These are phyloP conservation scores for Tenthredo scrophulariae DNA, from an alignment of 2,888 invertebrate species.

Conservation along the genomic window DNA sequence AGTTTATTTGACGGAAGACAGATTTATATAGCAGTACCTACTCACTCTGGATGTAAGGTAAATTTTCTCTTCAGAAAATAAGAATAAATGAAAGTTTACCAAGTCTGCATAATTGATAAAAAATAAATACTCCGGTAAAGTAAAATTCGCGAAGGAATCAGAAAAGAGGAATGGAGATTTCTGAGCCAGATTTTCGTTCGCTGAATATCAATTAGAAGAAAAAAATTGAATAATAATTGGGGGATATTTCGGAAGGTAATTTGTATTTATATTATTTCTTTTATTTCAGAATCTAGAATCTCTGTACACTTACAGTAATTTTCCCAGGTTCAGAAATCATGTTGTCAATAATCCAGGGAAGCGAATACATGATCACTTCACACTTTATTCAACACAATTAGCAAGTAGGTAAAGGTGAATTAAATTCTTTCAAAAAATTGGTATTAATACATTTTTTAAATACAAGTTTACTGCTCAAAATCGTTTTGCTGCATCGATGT, in stretches of 20 bases:
- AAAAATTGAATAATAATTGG: not conserved
- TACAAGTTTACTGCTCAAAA: not conserved
- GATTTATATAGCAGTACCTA: not conserved
- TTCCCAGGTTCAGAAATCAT: constrained; percentile 1
- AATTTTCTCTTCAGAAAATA: not conserved
- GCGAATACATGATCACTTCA: not conserved
- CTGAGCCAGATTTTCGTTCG: not conserved
- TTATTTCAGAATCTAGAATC: not conserved
- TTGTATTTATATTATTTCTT: not conserved
- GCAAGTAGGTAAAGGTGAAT: no score
- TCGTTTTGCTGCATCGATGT: not conserved
- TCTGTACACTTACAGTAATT: not conserved
- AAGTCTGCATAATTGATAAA: constrained; percentile 24
- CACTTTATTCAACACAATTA: not conserved
- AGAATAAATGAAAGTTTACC: not conserved
- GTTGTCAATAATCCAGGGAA: constrained; percentile 41
- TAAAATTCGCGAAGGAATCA: not conserved
- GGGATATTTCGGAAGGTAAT: not conserved
- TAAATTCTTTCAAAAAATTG: not conserved
- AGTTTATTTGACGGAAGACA: not conserved
- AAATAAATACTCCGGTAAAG: not conserved
- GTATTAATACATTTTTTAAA: not conserved
- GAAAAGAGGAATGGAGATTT: not conserved
- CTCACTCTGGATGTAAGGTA: not conserved
- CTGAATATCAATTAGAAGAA: constrained; percentile 1